Conservation (phyloP, 2,797 vertebrate genomes). For the Heterohyrax brucei region DNA sequence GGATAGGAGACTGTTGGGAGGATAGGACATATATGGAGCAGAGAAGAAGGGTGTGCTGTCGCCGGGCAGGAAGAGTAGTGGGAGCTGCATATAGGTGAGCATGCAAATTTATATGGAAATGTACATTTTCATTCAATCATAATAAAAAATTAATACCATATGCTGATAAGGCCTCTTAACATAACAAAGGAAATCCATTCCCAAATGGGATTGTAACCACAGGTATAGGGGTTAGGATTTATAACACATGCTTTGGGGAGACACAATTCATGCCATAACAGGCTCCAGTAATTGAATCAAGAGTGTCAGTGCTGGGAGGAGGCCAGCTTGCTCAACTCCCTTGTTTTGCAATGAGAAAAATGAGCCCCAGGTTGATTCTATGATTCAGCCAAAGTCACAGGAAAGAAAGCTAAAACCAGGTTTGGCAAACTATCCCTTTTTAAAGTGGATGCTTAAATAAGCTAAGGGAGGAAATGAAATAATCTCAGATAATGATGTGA, state of each 20-base stretch:
- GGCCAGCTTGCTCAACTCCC: background rate
- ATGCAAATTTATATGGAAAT: too few species aligned
- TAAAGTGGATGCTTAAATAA: background rate
- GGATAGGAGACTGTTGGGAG: too few species aligned
- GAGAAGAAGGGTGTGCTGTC: too few species aligned
- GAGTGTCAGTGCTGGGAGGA: background rate
- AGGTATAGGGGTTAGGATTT: background rate
- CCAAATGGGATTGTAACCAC: background rate
- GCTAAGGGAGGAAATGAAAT: background rate
- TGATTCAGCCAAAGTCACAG: background rate
- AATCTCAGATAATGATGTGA: constrained; percentile 1
- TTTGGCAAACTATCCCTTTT: background rate
- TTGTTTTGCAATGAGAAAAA: background rate
- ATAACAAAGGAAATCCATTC: background rate
- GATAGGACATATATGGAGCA: too few species aligned
- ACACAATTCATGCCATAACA: background rate
- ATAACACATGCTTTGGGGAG: background rate
- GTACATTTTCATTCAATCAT: too few species aligned
- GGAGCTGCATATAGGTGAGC: too few species aligned
- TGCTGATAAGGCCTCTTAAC: background rate
- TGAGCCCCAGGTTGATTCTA: background rate
- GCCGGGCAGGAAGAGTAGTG: too few species aligned
- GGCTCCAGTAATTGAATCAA: background rate
- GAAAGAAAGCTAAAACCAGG: background rate
- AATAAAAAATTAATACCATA: too few species aligned